Evolutionary conservation across 2,888 invertebrate species (phyloP).

Genomic region (Cordilura impudica): DNA sequence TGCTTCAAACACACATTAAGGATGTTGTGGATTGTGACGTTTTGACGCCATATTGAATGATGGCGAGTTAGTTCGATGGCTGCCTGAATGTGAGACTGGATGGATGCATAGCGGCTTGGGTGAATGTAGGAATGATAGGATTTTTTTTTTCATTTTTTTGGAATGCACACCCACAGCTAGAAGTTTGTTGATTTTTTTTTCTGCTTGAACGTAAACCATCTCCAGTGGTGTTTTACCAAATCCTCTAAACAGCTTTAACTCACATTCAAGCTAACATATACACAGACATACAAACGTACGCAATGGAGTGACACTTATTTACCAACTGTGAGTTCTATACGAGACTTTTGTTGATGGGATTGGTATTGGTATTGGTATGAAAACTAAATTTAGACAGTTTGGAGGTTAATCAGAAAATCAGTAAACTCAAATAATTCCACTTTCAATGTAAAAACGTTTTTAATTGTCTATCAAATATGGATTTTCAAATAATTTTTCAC

Average conservation of each 20-base stretch:
- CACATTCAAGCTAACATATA: conserved; percentile 64
- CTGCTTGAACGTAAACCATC: conserved; percentile 56
- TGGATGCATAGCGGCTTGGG: not conserved
- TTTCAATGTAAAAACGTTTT: too few species aligned
- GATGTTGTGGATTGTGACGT: conserved; percentile 71
- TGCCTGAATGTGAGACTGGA: conserved; percentile 1
- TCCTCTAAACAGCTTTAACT: conserved; percentile 42
- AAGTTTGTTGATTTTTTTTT: conserved; percentile 20
- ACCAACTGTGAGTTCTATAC: too few species aligned
- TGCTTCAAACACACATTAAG: conserved; percentile 55
- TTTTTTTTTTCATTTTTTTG: too few species aligned
- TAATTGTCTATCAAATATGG: too few species aligned
- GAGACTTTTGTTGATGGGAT: too few species aligned
- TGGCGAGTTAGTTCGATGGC: conserved; percentile 39
- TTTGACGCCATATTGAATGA: conserved; percentile 75
- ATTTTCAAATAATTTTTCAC: too few species aligned
- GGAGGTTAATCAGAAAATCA: too few species aligned
- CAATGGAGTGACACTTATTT: too few species aligned
- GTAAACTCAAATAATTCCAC: too few species aligned
- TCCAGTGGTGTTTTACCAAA: conserved; percentile 64
- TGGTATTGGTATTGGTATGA: too few species aligned
- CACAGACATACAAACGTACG: too few species aligned
- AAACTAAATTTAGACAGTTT: too few species aligned
- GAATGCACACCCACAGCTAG: conserved; percentile 34
- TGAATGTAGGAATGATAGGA: conserved; percentile 26